Evolutionary conservation across 2,888 invertebrate genomes (phyloP).

Genomic region (Papilio demoleus): DNA sequence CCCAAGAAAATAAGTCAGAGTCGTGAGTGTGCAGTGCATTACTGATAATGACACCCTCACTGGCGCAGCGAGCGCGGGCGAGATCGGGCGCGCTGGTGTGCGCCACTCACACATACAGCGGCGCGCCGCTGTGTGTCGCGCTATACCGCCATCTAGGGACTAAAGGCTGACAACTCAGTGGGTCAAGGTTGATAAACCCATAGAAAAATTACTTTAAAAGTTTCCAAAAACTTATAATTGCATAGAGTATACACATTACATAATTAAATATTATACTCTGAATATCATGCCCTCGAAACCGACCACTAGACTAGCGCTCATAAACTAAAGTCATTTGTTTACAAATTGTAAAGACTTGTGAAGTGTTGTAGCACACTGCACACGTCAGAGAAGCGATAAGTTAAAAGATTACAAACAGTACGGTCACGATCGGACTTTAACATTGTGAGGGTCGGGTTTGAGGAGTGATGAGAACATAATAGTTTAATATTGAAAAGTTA

Average conservation of each 20-base stretch:
- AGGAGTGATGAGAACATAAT: constrained; percentile 48
- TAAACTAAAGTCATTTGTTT: constrained; percentile 62
- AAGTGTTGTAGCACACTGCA: constrained; percentile 59
- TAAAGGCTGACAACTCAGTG: constrained; percentile 55
- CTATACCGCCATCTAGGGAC: constrained; percentile 72
- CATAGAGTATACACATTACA: constrained; percentile 35
- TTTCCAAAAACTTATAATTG: constrained; percentile 51
- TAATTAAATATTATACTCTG: constrained; percentile 4
- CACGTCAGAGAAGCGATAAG: constrained; percentile 71
- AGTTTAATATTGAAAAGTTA: constrained; percentile 54
- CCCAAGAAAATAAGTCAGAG: constrained; percentile 52
- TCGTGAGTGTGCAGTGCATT: constrained; percentile 57
- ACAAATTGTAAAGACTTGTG: constrained; percentile 65
- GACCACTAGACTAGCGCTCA: constrained; percentile 34
- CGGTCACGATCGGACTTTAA: constrained; percentile 58
- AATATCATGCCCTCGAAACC: constrained; percentile 44
- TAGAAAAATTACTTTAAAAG: constrained; percentile 71
- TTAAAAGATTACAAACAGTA: constrained; percentile 76
- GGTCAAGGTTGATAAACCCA: constrained; percentile 80
- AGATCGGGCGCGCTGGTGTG: constrained; percentile 56
- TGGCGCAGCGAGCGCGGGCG: constrained; percentile 44
- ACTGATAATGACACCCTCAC: constrained; percentile 60
- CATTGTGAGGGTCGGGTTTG: constrained; percentile 64
- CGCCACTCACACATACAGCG: constrained; percentile 59
- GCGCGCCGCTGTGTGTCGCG: constrained; percentile 56